A percentile compares a stretch with the other conserved stretches of the same genome.
Conservation (phyloP, 2,113 vertebrate species). For the Agelaius phoeniceus region DNA sequence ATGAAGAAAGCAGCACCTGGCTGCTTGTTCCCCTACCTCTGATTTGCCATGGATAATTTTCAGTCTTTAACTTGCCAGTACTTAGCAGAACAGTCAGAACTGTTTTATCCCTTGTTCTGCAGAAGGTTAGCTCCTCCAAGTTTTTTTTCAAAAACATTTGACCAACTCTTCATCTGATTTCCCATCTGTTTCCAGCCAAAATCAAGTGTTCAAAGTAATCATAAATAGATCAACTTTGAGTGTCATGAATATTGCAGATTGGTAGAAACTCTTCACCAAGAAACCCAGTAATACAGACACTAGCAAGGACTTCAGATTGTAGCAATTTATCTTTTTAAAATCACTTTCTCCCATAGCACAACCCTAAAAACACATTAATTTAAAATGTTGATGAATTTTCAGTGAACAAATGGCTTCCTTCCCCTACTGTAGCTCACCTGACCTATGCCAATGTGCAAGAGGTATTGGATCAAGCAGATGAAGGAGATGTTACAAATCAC, state of each 20-base stretch:
- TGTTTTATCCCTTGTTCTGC: not conserved
- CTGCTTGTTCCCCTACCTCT: not conserved
- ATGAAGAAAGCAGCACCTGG: not conserved
- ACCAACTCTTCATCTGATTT: not conserved
- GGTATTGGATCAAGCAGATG: not conserved
- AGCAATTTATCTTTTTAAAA: not conserved
- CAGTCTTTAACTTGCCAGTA: not conserved
- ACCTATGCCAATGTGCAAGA: not conserved
- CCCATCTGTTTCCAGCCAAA: not conserved
- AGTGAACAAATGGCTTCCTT: not conserved
- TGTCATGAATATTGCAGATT: not conserved
- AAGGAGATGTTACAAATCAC: not conserved
- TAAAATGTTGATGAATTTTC: not conserved
- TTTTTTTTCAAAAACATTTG: not conserved
- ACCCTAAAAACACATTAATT: not conserved
- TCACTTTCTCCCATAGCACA: not conserved
- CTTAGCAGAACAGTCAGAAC: not conserved
- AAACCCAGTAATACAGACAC: not conserved
- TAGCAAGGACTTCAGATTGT: not conserved
- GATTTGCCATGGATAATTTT: not conserved
- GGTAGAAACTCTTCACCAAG: not conserved
- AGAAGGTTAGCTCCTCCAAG: not conserved
- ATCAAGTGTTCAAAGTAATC: not conserved
- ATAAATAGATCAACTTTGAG: not conserved
- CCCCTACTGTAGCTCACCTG: not conserved